Evolutionary conservation across 2,888 invertebrate genomes (phyloP), one percentile per base, ranked within the genome.

Genomic region (Phengaris arion): DNA sequence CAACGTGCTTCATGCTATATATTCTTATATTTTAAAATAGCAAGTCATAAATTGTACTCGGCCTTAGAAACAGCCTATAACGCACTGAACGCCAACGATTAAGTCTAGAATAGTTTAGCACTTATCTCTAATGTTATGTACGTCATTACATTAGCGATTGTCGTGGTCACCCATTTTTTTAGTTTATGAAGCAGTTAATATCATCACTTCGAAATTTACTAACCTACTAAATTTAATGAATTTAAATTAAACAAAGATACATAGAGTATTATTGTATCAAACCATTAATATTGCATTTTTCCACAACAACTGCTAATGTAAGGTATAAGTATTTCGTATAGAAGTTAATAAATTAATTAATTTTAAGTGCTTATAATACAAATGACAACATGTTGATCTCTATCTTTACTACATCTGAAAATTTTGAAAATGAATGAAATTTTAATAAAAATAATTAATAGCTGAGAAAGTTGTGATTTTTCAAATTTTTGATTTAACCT

Each of bases 361-460:
- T 55, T 72, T 13, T 77, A 78, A 77, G 76, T n/a, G 78, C 77
- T 76, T 78, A 72, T 70, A 74, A 76, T 35, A 52, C 72, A 54
- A 10, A 22, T 46, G 6, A 48, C 54, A 72, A 64, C 69, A 52
- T 46, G 13, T 70, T 52, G 72, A 72, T 72, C 72, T 72, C 72
- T 52, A 51, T 35, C 59, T 35, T 59, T 64, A 64, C 35, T 5
- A 64, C 6, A 64, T 64, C 9, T 12, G 35, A 64, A 64, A 35
- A 35, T 4, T 59, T 59, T 4, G 15, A 9, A 15, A 22, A 22
- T 59, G 9, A 22, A 22, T 48, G 15, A 10, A 15, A 22, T 59
- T 22, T 59, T 22, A 22, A 22, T 2, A 22, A 15, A 59, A 22
- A 22, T 59, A 59, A 59, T 59, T 4, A 12, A 52, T 4, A 35